Conservation (phyloP, 2,888 invertebrate species). For the Plebejus anna region DNA sequence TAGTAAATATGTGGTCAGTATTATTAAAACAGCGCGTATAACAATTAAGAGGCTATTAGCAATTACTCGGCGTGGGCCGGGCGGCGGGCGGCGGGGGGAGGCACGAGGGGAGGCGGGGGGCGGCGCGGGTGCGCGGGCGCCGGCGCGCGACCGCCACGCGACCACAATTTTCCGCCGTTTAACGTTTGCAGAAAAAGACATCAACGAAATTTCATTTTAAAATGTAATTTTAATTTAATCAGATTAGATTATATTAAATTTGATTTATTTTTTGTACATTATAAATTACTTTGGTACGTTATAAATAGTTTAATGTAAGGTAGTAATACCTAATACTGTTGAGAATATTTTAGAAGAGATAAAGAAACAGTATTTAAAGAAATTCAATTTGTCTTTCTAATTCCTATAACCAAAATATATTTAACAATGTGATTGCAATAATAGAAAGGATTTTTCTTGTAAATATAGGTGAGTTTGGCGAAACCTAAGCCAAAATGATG, state of each 20-base stretch:
- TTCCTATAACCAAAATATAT: too few relatives aligned
- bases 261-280: background rate
- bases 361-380: too few relatives aligned
- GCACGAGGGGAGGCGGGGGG: background rate
- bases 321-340: too few relatives aligned
- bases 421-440: too few relatives aligned
- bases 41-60: background rate
- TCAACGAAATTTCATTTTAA: constrained; percentile 9
- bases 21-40: background rate
- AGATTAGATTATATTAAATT: background rate
- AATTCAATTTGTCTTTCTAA: too few relatives aligned
- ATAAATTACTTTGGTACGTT: background rate
- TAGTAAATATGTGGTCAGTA: background rate
- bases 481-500: background rate
- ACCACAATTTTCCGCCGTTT: constrained; percentile 27
- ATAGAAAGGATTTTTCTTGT: too few relatives aligned
- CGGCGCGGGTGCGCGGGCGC: background rate
- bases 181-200: constrained; percentile 1
- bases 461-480: background rate
- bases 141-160: constrained; percentile 28
- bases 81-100: background rate
- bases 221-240: background rate
- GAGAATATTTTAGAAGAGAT: too few relatives aligned
- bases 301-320: background rate
- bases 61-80: background rate